Evolutionary conservation across 1,140 invertebrate genomes (phyloP), one percentile per base, ranked within the genome.

Genomic region (Ostrea denselamellosa): DNA sequence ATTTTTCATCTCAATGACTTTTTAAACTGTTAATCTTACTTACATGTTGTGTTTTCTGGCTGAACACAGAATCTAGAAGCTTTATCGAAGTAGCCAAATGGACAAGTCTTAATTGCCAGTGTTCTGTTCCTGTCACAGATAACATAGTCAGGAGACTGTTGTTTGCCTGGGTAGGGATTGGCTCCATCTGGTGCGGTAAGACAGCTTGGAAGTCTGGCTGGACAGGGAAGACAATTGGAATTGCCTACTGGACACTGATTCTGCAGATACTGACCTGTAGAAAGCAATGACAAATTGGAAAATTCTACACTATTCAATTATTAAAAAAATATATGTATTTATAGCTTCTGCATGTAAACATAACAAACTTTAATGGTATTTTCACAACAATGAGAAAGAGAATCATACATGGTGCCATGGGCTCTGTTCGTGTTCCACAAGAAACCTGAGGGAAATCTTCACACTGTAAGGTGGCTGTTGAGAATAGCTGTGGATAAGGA

Each of bases 181-280:
- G 89, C 90, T 8, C 93, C 93, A 71, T 93, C 90, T 51, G 88
- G 88, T 62, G 92, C 86, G 2, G 87, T 88, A 17, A 92, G 86
- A 83, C 93, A 93, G 86, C 90, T 92, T 7, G 93, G 91, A 68
- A 90, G 87, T 83, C 88, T 90, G 12, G 86, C 54, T 22, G 89
- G 89, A 77, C 93, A 93, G 0, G 93, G 91, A 12, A 89, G 87
- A 87, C 93, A 93, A 25, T 86, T 86, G 17, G 85, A 17, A n/a
- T 91, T 90, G n/a, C 89, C 81, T 9, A 85, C 19, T 14, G 87
- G n/a, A 83, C 93, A 93, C 52, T 93, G 92, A 51, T 92, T 92
- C 83, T 91, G 88, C 9, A 91, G 65, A 85, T 93, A 93, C 34
- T 93, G 92, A 86, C 93, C 93, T 93, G 84, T 17, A 90, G 88